Evolutionary conservation across 2,888 invertebrate genomes (phyloP).

Genomic region (Desoria tigrina): DNA sequence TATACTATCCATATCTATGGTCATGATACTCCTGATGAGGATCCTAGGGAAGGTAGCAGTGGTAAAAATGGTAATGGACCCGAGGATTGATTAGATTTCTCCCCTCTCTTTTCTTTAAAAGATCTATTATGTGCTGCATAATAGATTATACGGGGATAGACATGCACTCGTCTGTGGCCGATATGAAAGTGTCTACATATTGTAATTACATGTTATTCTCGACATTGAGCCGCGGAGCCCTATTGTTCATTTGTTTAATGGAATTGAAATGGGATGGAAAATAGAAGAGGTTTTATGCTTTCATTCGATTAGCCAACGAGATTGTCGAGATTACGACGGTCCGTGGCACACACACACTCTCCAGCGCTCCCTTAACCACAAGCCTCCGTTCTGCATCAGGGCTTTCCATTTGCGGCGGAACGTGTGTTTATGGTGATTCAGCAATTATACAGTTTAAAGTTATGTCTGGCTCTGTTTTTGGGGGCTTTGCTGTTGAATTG

Average conservation of each 20-base stretch:
- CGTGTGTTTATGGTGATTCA: background rate
- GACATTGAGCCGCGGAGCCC: conserved; percentile 10
- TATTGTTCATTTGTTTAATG: conserved; percentile 24
- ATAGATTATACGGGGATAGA: background rate
- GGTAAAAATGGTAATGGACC: conserved; percentile 17
- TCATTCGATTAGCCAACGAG: conserved; percentile 27
- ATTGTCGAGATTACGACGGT: background rate
- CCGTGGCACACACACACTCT: background rate
- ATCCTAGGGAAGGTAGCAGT: background rate
- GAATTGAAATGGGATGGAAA: conserved; percentile 17
- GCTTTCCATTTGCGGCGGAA: background rate
- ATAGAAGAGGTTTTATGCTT: conserved; percentile 28
- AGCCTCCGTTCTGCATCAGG: background rate
- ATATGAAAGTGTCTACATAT: conserved; percentile 1
- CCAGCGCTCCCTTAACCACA: background rate
- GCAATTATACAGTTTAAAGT: background rate
- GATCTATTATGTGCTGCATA: background rate
- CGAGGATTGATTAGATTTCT: conserved; percentile 22
- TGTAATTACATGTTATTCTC: conserved; percentile 19
- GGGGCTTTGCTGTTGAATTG: no score
- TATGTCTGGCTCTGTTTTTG: background rate
- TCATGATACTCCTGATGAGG: no score
- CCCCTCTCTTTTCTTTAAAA: conserved; percentile 14
- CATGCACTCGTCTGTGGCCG: background rate
- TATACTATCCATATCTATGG: no score